These are phyloP conservation scores for Nerophis lumbriciformis DNA, from an alignment of 2,113 vertebrate genomes.

Conservation along the genomic window DNA sequence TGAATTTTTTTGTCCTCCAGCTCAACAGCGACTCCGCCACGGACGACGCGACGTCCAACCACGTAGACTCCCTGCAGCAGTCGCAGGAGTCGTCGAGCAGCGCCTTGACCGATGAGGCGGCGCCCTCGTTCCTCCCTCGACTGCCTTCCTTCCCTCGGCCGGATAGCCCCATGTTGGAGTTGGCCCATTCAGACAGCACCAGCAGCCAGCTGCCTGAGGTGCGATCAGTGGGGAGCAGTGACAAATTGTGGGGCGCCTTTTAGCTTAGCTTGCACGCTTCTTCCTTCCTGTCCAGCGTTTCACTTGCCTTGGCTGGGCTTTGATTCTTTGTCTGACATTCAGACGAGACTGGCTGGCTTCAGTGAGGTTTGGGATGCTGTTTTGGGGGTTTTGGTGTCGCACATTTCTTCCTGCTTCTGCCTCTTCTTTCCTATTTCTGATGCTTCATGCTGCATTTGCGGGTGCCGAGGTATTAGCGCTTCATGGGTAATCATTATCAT, in stretches of 20 bases:
- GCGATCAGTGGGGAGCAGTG: constrained; percentile 78
- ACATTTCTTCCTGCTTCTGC: constrained; percentile 6
- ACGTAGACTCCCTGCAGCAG: constrained; percentile 83
- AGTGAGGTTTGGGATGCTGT: constrained; percentile 5
- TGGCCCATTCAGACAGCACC: constrained; percentile 88
- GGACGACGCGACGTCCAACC: constrained; percentile 82
- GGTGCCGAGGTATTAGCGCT: constrained; percentile 37
- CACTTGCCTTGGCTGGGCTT: constrained; percentile 35
- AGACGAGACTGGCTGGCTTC: constrained; percentile 12
- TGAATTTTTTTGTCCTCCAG: constrained; percentile 54
- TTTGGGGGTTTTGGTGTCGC: constrained; percentile 17
- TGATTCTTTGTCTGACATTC: constrained; percentile 21
- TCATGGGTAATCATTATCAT: constrained; percentile 13
- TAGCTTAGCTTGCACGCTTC: constrained; percentile 50
- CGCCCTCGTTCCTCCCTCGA: constrained; percentile 52
- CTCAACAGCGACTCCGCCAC: constrained; percentile 83
- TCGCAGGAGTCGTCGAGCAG: constrained; percentile 89
- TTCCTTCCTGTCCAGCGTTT: constrained; percentile 12
- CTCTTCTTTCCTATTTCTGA: constrained; percentile 19
- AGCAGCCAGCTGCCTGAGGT: constrained; percentile 99
- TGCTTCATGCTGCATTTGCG: constrained; percentile 40
- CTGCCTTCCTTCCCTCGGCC: constrained; percentile 69
- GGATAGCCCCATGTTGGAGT: constrained; percentile 87
- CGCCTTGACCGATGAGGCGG: constrained; percentile 80
- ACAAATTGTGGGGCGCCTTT: constrained; percentile 83